Conservation (phyloP, 2,888 invertebrate genomes). For the Timema cristinae region DNA sequence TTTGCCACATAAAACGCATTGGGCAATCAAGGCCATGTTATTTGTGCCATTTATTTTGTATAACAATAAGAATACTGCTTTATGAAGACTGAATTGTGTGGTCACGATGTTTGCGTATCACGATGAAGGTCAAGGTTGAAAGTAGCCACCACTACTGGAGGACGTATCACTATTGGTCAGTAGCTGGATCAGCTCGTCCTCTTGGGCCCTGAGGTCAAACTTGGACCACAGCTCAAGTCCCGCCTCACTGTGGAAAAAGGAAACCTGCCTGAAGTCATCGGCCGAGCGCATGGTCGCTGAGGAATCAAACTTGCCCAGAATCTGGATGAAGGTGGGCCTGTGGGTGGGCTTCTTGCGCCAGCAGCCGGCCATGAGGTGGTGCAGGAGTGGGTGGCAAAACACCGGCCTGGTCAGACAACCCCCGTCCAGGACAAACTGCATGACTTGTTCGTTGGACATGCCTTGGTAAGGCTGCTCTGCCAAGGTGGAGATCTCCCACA, state of each 20-base stretch:
- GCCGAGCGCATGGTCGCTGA: slow-evolving; percentile 52
- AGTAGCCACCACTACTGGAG: neutral
- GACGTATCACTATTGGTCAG: neutral
- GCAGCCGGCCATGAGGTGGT: slow-evolving; percentile 62
- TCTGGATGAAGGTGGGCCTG: slow-evolving; percentile 61
- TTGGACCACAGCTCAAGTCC: neutral
- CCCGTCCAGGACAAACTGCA: slow-evolving; percentile 55
- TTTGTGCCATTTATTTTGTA: no score
- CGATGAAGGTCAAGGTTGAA: neutral
- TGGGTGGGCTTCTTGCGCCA: slow-evolving; percentile 61
- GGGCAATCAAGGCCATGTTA: no score
- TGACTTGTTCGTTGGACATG: slow-evolving; percentile 57
- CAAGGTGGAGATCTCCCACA: slow-evolving; percentile 73
- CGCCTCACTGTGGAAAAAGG: slow-evolving; percentile 49
- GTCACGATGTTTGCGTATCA: no score
- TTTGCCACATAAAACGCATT: no score
- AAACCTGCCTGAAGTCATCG: slow-evolving; percentile 54
- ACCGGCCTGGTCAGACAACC: slow-evolving; percentile 58
- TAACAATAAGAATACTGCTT: no score
- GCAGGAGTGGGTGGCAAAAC: slow-evolving; percentile 61
- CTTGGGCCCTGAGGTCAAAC: slow-evolving; percentile 2
- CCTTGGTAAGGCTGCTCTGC: slow-evolving; percentile 74
- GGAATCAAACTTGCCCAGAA: slow-evolving; percentile 53
- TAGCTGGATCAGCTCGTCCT: slow-evolving; percentile 9
- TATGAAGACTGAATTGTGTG: no score